Percentiles rank a stretch among this genome's conserved stretches.
Conservation (phyloP, 2,888 invertebrate species). For the Noctua comes region DNA sequence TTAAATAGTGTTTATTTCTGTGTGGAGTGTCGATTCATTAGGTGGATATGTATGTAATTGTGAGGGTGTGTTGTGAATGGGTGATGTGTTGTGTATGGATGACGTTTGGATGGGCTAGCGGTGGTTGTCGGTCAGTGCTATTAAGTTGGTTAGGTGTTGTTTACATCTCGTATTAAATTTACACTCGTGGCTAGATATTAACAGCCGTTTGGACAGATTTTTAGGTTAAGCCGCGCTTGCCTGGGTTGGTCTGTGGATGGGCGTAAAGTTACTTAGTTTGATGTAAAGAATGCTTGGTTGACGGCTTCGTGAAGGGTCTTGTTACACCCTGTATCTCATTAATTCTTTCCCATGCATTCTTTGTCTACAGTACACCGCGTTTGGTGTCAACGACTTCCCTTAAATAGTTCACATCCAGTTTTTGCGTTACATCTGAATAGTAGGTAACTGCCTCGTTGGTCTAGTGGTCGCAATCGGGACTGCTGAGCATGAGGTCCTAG, state of each 20-base stretch:
- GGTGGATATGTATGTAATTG: constrained; percentile 44
- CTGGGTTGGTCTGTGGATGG: neutral
- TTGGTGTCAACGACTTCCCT: neutral
- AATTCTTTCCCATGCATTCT: neutral
- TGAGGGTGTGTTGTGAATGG: constrained; percentile 29
- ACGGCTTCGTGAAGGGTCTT: too few relatives aligned
- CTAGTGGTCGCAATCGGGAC: too few relatives aligned
- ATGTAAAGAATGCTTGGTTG: too few relatives aligned
- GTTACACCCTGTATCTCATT: too few relatives aligned
- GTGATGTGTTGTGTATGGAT: constrained; percentile 19
- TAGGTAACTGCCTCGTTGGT: neutral
- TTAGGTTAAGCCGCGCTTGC: neutral
- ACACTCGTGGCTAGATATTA: too few relatives aligned
- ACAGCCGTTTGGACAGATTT: neutral
- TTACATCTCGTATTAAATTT: neutral
- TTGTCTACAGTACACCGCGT: neutral
- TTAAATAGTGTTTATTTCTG: constrained; percentile 66
- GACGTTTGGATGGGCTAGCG: neutral
- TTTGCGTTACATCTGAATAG: neutral
- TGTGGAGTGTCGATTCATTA: constrained; percentile 67
- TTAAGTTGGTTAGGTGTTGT: neutral
- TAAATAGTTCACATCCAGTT: neutral
- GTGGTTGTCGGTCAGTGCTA: constrained; percentile 7
- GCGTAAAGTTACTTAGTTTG: neutral
- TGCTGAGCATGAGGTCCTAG: too few relatives aligned